Base-by-base conservation (phyloP, 2,888 invertebrate species). In the Dromius quadrimaculatus region DNA sequence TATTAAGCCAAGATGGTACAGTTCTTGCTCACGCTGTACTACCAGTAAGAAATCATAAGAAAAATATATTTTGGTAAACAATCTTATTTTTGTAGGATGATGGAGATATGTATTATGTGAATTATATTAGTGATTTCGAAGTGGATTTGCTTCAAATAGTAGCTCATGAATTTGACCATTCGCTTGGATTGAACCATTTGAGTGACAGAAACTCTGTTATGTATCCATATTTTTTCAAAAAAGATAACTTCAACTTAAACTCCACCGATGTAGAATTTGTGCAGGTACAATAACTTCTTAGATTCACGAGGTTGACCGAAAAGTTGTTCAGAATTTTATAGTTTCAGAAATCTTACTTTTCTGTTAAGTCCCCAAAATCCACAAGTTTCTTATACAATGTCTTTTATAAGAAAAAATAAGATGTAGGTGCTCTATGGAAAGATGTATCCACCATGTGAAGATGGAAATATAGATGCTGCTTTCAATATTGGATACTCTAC, bases 151-250 rank as follows among this genome's bases (percentile, higher is more conserved):
- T 71, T 50, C 73, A 72, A 71, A 68, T 74, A 6, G 71, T 72
- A 2, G 50, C 72, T 9, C 76, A 76, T 59, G 75, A 76, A 72
- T 70, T 76, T 11, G 76, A 76, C 0, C 76, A 76, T 71, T 34
- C 74, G 20, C 72, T 75, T 6, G 76, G 75, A 5, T 64, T 75
- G 6, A 22, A 34, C 1, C 75, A 75, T 61, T 62, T 71, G 4
- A 23, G 62, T n/a, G 64, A 66, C 15, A 34, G 20, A 9, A 36
- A 59, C 8, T 50, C 74, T 4, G 22, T 74, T 11, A 75, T 75
- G 75, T 72, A 61, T 34, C 72, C 73, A 5, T 57, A 36, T 6
- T 62, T 34, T 36, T n/a, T 34, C 3, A 11, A 20, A 4, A 34
- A 13, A 32, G 34, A 59, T 19, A 59, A 19, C 13, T n/a, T 59